Evolutionary conservation across 2,888 invertebrate genomes (phyloP), one percentile per base, ranked within the genome.

Genomic region (Hirtodrosophila histrioides): DNA sequence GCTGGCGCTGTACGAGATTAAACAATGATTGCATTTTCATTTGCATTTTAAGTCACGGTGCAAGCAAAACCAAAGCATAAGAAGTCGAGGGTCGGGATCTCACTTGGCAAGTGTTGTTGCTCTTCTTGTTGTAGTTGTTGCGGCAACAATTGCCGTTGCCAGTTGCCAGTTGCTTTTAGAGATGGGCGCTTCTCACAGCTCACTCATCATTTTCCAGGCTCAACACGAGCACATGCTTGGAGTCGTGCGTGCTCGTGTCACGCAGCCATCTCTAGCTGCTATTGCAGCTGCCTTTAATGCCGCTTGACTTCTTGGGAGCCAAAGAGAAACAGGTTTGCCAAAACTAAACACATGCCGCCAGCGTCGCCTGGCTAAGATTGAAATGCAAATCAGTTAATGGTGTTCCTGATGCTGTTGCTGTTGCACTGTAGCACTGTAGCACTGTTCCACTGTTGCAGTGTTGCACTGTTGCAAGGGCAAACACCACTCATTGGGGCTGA

Each of bases 41-140:
- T 84, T 84, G 86, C 84, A 84, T 84, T 84, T 84, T 84, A 86
- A 86, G 86, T 84, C 84, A 86, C 84, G 84, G 84, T 79, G 85
- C 82, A 54, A 60, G 77, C 49, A 69, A 63, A 81, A 72, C 56
- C 75, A 65, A 76, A 65, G 79, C 85, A 70, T 33, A 82, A 70
- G 63, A 76, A 72, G 77, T 70, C 77, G 82, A 85, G 85, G 82
- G 85, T 85, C 85, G 85, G 72, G 70, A 85, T 82, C 82, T 78
- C 75, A 77, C 82, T 85, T 85, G 81, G 60, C 85, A 82, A 85
- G 72, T 81, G 76, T 63, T 78, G 67, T 76, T 76, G 54, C 35
- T 41, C 37, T 24, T 29, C n/a, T 2, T 45, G 66, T 54, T 64
- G 44, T 53, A 65, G 65, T 10, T 40, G 54, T 50, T 53, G 55